Evolutionary conservation across 2,888 invertebrate species (phyloP).

Genomic region (Bhutanitis thaidina): DNA sequence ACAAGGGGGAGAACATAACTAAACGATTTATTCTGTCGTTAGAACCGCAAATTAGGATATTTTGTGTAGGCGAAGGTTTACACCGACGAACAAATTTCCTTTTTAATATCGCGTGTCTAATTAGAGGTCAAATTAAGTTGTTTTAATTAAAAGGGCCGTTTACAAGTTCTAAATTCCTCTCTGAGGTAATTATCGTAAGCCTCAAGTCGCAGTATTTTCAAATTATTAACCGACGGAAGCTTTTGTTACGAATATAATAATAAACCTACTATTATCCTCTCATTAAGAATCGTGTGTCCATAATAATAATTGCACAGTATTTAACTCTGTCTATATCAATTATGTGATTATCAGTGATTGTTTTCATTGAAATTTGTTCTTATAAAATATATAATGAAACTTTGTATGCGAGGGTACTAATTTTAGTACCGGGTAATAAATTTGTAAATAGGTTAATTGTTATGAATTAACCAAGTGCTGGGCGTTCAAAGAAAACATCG

Average conservation of each 20-base stretch:
- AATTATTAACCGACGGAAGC: constrained; percentile 4
- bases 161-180: constrained; percentile 11
- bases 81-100: not conserved
- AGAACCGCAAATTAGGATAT: constrained; percentile 5
- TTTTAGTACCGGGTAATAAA: too few relatives aligned
- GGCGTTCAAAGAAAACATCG: too few relatives aligned
- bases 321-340: too few relatives aligned
- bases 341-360: too few relatives aligned
- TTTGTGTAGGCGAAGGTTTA: constrained; percentile 6
- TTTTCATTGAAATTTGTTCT: too few relatives aligned
- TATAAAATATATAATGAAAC: too few relatives aligned
- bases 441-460: too few relatives aligned
- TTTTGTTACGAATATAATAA: constrained; percentile 4
- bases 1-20: not conserved
- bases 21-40: not conserved
- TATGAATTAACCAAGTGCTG: too few relatives aligned
- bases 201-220: constrained; percentile 1
- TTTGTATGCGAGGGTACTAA: too few relatives aligned
- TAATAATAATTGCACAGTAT: too few relatives aligned
- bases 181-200: not conserved
- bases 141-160: constrained; percentile 13
- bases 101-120: constrained; percentile 14
- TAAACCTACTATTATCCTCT: too few relatives aligned
- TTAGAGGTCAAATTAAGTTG: constrained; percentile 13
- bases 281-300: too few relatives aligned